These are phyloP conservation scores for Allobates femoralis DNA, from an alignment of 2,797 vertebrate species.

Conservation along the genomic window DNA sequence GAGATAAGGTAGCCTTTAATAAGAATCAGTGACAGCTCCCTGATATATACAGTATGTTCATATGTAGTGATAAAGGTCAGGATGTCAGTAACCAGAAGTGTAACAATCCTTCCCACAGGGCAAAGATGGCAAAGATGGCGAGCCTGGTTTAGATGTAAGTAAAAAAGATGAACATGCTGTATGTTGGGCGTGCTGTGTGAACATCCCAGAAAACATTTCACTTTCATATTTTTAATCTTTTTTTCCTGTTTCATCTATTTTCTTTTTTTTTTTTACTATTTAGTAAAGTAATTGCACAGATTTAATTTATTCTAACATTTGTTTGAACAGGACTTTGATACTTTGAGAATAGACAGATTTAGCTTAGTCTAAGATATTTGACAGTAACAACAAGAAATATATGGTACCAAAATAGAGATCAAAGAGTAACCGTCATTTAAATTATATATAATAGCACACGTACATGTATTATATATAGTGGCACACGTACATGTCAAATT, in stretches of 20 bases:
- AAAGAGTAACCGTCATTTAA: too few relatives aligned
- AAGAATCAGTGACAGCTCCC: too few relatives aligned
- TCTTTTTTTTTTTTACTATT: neutral
- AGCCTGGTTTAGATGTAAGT: constrained; percentile 98
- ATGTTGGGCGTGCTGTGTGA: constrained; percentile 27
- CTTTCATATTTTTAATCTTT: constrained; percentile 44
- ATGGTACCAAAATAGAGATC: neutral
- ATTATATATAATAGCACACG: too few relatives aligned
- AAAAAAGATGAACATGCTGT: constrained; percentile 39
- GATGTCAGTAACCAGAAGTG: neutral
- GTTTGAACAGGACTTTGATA: neutral
- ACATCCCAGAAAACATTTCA: constrained; percentile 34
- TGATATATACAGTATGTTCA: neutral
- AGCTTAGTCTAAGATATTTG: neutral
- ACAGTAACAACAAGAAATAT: neutral
- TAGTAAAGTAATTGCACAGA: neutral
- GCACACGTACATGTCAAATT: too few relatives aligned
- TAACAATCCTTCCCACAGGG: constrained; percentile 82
- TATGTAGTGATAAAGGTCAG: neutral
- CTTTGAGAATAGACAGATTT: neutral
- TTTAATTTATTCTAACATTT: neutral
- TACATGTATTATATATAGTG: too few relatives aligned
- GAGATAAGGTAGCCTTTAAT: neutral
- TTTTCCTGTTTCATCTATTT: constrained; percentile 19
- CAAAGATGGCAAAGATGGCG: constrained; percentile 92